A percentile compares a stretch with the other conserved stretches of the same genome.
phyloP scores from a whole-genome alignment of 2,888 invertebrate genomes.

The Cantharis lateralis region DNA sequence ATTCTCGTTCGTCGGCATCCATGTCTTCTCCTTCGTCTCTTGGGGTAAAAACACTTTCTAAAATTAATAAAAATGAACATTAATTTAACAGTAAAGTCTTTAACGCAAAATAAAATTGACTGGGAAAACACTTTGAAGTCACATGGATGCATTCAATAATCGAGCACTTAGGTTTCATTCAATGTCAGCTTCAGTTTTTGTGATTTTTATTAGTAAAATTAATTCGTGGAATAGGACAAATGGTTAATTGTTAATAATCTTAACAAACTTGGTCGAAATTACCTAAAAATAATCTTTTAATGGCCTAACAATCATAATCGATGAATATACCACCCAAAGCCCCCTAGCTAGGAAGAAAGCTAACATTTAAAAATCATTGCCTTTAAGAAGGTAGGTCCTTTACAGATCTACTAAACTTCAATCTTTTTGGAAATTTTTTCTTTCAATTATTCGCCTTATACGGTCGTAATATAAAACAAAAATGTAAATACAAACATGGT shows the following conservation, averaged over 20 bases:
- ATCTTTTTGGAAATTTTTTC: too few relatives aligned
- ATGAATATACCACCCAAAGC: too few relatives aligned
- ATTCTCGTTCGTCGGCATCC: conserved; percentile 79
- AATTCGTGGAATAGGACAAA: background rate
- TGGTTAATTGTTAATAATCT: background rate
- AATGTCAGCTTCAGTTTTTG: background rate
- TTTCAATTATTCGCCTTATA: too few relatives aligned
- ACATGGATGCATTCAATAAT: background rate
- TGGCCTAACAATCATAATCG: background rate
- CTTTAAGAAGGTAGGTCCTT: too few relatives aligned
- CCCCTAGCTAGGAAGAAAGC: too few relatives aligned
- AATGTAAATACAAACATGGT: too few relatives aligned
- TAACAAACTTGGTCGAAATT: too few relatives aligned
- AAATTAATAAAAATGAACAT: conserved; percentile 9
- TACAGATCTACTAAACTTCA: too few relatives aligned
- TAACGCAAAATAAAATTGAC: background rate
- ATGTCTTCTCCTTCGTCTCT: conserved; percentile 81
- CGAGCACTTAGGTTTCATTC: background rate
- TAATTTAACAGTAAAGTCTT: background rate
- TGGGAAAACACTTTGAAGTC: background rate
- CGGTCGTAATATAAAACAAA: too few relatives aligned
- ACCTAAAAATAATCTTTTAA: background rate
- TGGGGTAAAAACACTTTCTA: conserved; percentile 77
- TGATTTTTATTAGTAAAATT: background rate
- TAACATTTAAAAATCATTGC: too few relatives aligned